phyloP scores from a whole-genome alignment of 2,888 invertebrate species.

The Aspidapion aeneum region DNA sequence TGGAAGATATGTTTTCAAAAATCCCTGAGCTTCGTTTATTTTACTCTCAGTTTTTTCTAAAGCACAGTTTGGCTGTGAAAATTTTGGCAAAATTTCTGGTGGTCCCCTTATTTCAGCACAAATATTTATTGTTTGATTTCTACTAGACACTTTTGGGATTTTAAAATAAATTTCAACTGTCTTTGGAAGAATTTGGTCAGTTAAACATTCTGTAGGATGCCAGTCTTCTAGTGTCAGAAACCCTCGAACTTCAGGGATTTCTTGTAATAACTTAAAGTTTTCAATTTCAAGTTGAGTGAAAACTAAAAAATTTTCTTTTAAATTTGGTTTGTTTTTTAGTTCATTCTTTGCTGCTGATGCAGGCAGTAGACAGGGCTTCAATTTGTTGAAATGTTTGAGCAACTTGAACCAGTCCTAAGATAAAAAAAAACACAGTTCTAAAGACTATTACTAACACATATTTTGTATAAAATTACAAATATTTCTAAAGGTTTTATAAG shows the following conservation, averaged over 20 bases:
- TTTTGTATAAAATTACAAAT: too few relatives aligned
- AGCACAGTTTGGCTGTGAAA: constrained; percentile 10
- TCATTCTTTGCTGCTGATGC: constrained; percentile 3
- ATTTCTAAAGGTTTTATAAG: too few relatives aligned
- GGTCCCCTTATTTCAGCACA: constrained; percentile 20
- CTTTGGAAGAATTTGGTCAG: constrained; percentile 9
- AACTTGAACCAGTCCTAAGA: constrained; percentile 20
- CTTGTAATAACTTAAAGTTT: constrained; percentile 6
- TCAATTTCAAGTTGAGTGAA: constrained; percentile 11
- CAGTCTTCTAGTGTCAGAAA: constrained; percentile 18
- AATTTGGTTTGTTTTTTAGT: constrained; percentile 5
- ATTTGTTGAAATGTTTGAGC: constrained; percentile 20
- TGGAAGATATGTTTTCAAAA: constrained; percentile 14
- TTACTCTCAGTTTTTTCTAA: constrained; percentile 1
- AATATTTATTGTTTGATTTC: constrained; percentile 11
- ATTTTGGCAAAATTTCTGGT: constrained; percentile 14
- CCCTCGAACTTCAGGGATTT: constrained; percentile 13
- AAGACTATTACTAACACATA: too few relatives aligned
- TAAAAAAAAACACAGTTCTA: background rate
- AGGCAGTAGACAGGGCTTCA: constrained; percentile 17
- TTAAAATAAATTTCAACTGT: constrained; percentile 14
- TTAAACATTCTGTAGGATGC: constrained; percentile 15
- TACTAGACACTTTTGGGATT: constrained; percentile 1
- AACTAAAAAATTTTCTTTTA: constrained; percentile 13
- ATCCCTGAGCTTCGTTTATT: constrained; percentile 4